phyloP scores from a whole-genome alignment of 2,888 invertebrate species.

The Eristalinus sepulchralis region DNA sequence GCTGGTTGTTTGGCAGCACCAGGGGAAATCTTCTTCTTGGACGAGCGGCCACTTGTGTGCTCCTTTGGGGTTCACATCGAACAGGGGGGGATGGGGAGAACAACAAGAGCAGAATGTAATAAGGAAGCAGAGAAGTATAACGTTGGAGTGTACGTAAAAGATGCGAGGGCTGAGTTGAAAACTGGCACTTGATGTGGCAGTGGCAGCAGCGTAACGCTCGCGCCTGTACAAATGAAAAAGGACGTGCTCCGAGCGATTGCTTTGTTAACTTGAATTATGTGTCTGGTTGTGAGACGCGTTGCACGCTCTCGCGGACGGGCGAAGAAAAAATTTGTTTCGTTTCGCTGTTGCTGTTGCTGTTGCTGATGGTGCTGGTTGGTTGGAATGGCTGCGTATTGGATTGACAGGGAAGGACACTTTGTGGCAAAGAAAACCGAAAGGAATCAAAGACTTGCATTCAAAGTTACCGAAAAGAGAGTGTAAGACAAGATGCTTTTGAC shows the following conservation, averaged over 20 bases:
- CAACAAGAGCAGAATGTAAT: not conserved
- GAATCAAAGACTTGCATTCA: conserved; percentile 6
- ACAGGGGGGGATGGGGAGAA: not conserved
- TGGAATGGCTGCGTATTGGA: conserved; percentile 8
- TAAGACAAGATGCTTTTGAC: not conserved
- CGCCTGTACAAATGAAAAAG: conserved; percentile 37
- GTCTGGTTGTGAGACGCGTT: conserved; percentile 52
- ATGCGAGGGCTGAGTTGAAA: not conserved
- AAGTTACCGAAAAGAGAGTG: not conserved
- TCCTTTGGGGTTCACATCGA: not conserved
- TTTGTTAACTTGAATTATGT: conserved; percentile 63
- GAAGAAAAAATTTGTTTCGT: conserved; percentile 38
- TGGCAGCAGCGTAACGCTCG: conserved; percentile 27
- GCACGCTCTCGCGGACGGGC: conserved; percentile 43
- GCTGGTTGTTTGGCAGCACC: conserved; percentile 56
- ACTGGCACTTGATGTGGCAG: conserved; percentile 59
- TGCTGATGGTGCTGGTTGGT: not conserved
- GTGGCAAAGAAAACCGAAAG: conserved; percentile 4
- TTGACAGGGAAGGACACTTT: conserved; percentile 46
- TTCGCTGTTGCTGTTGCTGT: conserved; percentile 15
- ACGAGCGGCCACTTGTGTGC: conserved; percentile 52
- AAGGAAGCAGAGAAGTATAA: conserved; percentile 16
- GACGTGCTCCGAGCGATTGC: conserved; percentile 65
- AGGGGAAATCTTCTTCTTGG: conserved; percentile 64
- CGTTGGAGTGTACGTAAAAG: conserved; percentile 1